A percentile compares a stretch with the other conserved stretches of the same genome.
These are phyloP conservation scores for Catocala nupta DNA, from an alignment of 2,888 invertebrate species.

Conservation along the genomic window DNA sequence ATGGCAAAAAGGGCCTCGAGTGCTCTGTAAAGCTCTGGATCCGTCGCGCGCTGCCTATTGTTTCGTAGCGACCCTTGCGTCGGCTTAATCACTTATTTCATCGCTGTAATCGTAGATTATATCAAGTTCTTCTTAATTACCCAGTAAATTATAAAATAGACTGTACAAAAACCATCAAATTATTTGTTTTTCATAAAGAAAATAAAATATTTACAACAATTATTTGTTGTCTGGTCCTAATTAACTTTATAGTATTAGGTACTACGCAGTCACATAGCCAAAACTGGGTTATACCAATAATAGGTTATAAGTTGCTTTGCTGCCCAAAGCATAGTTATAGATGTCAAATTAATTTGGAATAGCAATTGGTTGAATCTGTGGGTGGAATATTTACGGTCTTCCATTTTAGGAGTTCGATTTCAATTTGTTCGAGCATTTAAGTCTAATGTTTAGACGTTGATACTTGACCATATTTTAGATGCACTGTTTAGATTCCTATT, in stretches of 20 bases:
- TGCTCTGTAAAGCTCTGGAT: slow-evolving; percentile 41
- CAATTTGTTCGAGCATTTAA: neutral
- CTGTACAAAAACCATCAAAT: neutral
- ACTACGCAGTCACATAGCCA: neutral
- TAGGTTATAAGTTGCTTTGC: neutral
- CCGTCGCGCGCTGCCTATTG: slow-evolving; percentile 34
- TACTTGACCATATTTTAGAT: too few relatives aligned
- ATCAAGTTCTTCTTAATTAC: slow-evolving; percentile 11
- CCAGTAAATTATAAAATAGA: neutral
- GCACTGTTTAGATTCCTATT: too few relatives aligned
- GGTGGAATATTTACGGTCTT: slow-evolving; percentile 9
- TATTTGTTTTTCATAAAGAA: neutral
- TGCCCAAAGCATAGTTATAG: neutral
- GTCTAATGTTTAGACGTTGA: too few relatives aligned
- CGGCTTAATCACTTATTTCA: slow-evolving; percentile 22
- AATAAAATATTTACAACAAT: slow-evolving; percentile 8
- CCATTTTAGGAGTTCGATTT: neutral
- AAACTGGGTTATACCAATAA: neutral
- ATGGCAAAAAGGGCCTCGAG: slow-evolving; percentile 65
- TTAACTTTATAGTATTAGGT: neutral
- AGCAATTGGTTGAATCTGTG: slow-evolving; percentile 8
- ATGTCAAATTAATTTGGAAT: slow-evolving; percentile 4
- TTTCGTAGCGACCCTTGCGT: slow-evolving; percentile 25
- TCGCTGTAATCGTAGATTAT: slow-evolving; percentile 24
- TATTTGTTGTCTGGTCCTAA: slow-evolving; percentile 22